Evolutionary conservation across 2,888 invertebrate genomes (phyloP).

Genomic region (Protodeltote pygarga): DNA sequence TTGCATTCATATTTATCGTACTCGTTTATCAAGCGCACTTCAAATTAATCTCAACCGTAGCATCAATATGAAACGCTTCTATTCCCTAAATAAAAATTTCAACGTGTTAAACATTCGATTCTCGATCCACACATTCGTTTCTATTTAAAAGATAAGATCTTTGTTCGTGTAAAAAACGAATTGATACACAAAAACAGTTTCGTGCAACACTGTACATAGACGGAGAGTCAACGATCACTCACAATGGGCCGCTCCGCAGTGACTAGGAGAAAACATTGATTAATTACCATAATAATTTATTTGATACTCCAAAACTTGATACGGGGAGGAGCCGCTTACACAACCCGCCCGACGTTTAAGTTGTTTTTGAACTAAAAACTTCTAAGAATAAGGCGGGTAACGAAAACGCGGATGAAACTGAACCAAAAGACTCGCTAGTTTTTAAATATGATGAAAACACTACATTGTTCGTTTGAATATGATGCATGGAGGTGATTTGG

Average conservation of each 20-base stretch:
- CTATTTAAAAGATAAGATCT: constrained; percentile 62
- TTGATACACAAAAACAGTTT: constrained; percentile 76
- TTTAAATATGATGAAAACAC: constrained; percentile 80
- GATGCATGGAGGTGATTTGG: constrained; percentile 83
- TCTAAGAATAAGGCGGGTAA: constrained; percentile 58
- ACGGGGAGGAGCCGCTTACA: constrained; percentile 78
- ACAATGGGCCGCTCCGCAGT: constrained; percentile 80
- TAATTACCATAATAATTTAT: constrained; percentile 87
- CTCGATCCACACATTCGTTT: constrained; percentile 52
- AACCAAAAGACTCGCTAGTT: constrained; percentile 59
- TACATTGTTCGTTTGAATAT: constrained; percentile 80
- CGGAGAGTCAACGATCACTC: constrained; percentile 81
- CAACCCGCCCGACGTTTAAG: constrained; percentile 70
- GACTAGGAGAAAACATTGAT: constrained; percentile 87
- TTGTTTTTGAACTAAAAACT: constrained; percentile 75
- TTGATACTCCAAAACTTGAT: constrained; percentile 86
- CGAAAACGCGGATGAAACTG: constrained; percentile 63
- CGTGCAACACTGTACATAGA: constrained; percentile 73
- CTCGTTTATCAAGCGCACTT: constrained; percentile 31
- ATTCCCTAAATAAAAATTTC: constrained; percentile 41
- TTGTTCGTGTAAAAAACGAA: constrained; percentile 58
- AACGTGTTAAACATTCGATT: constrained; percentile 46
- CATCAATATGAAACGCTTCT: constrained; percentile 33
- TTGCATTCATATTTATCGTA: no score
- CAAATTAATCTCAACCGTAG: constrained; percentile 31